Percentiles rank a stretch among this genome's conserved stretches.
Evolutionary conservation across 2,797 vertebrate species (phyloP).

Genomic region (Cynodonichthys magdalenae): DNA sequence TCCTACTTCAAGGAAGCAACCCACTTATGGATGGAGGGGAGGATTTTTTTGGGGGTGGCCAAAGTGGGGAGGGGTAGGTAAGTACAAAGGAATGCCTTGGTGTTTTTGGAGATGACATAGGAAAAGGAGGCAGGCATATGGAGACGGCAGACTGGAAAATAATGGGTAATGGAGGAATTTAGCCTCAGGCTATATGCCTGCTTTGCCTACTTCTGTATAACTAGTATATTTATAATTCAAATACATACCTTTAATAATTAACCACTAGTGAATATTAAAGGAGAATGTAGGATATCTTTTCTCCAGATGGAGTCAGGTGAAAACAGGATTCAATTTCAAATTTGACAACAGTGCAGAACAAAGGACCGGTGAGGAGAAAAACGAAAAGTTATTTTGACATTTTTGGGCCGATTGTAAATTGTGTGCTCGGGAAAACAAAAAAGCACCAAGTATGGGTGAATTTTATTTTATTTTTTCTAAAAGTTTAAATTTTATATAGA

Average conservation of each 20-base stretch:
- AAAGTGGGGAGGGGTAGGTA: slow-evolving; percentile 89
- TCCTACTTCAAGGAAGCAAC: slow-evolving; percentile 96
- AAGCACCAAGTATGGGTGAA: slow-evolving; percentile 5
- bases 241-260: slow-evolving; percentile 99
- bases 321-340: slow-evolving; percentile 86
- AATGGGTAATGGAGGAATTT: slow-evolving; percentile 99
- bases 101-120: slow-evolving; percentile 95
- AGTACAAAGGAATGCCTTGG: slow-evolving; percentile 96
- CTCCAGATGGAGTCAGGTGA: slow-evolving; percentile 90
- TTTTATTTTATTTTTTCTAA: slow-evolving; percentile 12
- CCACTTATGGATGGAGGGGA: slow-evolving; percentile 94
- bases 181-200: slow-evolving; percentile 98
- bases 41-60: slow-evolving; percentile 83
- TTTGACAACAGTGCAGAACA: slow-evolving; percentile 87
- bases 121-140: slow-evolving; percentile 94
- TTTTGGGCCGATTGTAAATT: slow-evolving; percentile 41
- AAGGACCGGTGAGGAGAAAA: slow-evolving; percentile 76
- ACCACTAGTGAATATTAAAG: slow-evolving; percentile 98
- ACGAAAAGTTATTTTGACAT: slow-evolving; percentile 70
- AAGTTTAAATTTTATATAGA: not conserved
- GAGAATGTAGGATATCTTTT: slow-evolving; percentile 92
- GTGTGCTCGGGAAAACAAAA: slow-evolving; percentile 35
- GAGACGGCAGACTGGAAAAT: slow-evolving; percentile 98
- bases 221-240: slow-evolving; percentile 99
- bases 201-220: slow-evolving; percentile 99